Percentiles rank a stretch among this genome's conserved stretches.
These are phyloP conservation scores for Amblyornis subalaris DNA, from an alignment of 2,113 vertebrate genomes.

Conservation along the genomic window DNA sequence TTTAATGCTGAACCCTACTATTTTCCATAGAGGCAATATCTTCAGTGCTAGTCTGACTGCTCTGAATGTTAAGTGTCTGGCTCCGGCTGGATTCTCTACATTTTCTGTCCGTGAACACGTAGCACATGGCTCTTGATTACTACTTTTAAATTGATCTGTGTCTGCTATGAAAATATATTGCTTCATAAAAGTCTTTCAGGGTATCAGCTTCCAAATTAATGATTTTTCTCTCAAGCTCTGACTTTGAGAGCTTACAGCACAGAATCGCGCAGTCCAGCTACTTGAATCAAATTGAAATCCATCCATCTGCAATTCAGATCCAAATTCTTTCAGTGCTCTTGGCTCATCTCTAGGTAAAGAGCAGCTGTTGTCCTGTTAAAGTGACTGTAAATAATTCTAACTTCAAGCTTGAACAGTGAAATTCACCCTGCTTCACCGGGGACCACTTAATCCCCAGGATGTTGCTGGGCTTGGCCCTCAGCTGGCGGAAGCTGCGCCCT, in stretches of 20 bases:
- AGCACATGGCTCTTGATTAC: slow-evolving; percentile 54
- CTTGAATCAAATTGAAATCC: slow-evolving; percentile 59
- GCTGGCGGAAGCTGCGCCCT: neutral
- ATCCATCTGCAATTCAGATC: slow-evolving; percentile 59
- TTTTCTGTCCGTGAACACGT: slow-evolving; percentile 30
- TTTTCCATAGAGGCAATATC: slow-evolving; percentile 27
- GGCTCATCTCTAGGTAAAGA: slow-evolving; percentile 54
- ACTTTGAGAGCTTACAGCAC: slow-evolving; percentile 35
- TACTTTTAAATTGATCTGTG: slow-evolving; percentile 60
- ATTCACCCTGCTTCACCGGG: neutral
- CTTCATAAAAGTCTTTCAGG: slow-evolving; percentile 56
- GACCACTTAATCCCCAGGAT: neutral
- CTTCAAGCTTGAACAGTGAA: slow-evolving; percentile 25
- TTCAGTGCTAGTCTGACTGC: slow-evolving; percentile 6
- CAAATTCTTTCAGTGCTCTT: slow-evolving; percentile 60
- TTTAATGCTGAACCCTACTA: neutral
- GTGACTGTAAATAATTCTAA: slow-evolving; percentile 60
- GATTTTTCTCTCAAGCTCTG: slow-evolving; percentile 45
- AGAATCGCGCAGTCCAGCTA: slow-evolving; percentile 17
- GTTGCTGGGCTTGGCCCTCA: neutral
- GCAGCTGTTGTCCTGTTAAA: slow-evolving; percentile 64
- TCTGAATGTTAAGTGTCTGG: slow-evolving; percentile 36
- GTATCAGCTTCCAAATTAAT: slow-evolving; percentile 60
- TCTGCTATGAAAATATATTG: slow-evolving; percentile 59
- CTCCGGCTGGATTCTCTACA: slow-evolving; percentile 11